These are phyloP conservation scores for Leuciscus waleckii DNA, from an alignment of 2,797 vertebrate genomes.

Conservation along the genomic window DNA sequence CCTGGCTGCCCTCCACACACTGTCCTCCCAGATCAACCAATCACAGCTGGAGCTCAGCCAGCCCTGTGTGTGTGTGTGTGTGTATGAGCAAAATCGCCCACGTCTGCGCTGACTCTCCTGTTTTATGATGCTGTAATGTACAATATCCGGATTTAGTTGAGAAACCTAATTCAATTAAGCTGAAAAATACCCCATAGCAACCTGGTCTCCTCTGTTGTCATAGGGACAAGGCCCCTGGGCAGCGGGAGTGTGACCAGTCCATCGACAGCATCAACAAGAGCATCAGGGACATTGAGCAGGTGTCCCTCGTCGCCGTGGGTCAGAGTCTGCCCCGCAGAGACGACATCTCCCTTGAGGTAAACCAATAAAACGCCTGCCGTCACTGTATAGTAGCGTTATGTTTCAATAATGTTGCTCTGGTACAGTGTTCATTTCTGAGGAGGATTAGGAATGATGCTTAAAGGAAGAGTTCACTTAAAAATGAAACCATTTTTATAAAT, in stretches of 20 bases:
- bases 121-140: constrained; percentile 33
- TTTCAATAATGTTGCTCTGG: neutral
- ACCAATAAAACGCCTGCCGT: neutral
- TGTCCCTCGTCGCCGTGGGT: constrained; percentile 90
- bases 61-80: neutral
- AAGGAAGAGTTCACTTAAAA: too few relatives aligned
- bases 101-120: constrained; percentile 15
- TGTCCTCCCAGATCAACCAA: constrained; percentile 48
- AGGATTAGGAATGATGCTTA: neutral
- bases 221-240: constrained; percentile 98
- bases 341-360: constrained; percentile 97
- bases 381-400: neutral
- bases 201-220: constrained; percentile 32
- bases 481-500: neutral
- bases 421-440: neutral
- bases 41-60: constrained; percentile 43
- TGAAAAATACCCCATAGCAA: constrained; percentile 19
- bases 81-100: neutral
- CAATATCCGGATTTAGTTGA: constrained; percentile 35
- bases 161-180: constrained; percentile 6
- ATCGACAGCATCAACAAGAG: constrained; percentile 97
- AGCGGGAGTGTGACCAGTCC: constrained; percentile 94
- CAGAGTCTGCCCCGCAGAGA: constrained; percentile 93
- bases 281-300: constrained; percentile 97
- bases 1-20: constrained; percentile 52